phyloP scores from a whole-genome alignment of 2,888 invertebrate species.

The Cacoxenus indagator region DNA sequence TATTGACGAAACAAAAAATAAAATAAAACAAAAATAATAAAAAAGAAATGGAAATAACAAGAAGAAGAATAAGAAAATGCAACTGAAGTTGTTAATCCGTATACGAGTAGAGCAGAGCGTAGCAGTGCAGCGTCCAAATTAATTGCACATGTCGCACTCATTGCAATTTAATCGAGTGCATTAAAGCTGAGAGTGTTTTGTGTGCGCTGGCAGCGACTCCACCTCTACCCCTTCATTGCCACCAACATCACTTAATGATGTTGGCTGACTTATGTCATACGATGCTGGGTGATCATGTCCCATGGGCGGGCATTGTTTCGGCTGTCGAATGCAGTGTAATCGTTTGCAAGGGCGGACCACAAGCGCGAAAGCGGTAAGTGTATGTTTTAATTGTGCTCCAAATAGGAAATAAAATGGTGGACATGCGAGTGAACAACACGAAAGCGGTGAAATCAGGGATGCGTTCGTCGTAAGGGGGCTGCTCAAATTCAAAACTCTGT shows the following conservation, averaged over 20 bases:
- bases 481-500: background rate
- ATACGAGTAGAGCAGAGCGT: too few relatives aligned
- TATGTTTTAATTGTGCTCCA: background rate
- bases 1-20: too few relatives aligned
- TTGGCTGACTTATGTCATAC: too few relatives aligned
- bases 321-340: background rate
- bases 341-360: background rate
- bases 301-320: background rate
- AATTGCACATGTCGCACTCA: conserved; percentile 8
- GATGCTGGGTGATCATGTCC: too few relatives aligned
- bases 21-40: too few relatives aligned
- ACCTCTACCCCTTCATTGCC: too few relatives aligned
- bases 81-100: too few relatives aligned
- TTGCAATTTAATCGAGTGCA: background rate
- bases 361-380: background rate
- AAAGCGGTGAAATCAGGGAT: background rate
- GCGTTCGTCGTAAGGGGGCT: background rate
- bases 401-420: conserved; percentile 18
- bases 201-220: background rate
- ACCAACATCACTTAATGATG: too few relatives aligned
- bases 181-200: background rate
- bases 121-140: too few relatives aligned
- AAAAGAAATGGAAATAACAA: too few relatives aligned
- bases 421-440: conserved; percentile 1
- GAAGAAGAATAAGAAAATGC: too few relatives aligned